Evolutionary conservation across 2,888 invertebrate genomes (phyloP), one percentile per base, ranked within the genome.

Genomic region (Caenorhabditis imperialis): DNA sequence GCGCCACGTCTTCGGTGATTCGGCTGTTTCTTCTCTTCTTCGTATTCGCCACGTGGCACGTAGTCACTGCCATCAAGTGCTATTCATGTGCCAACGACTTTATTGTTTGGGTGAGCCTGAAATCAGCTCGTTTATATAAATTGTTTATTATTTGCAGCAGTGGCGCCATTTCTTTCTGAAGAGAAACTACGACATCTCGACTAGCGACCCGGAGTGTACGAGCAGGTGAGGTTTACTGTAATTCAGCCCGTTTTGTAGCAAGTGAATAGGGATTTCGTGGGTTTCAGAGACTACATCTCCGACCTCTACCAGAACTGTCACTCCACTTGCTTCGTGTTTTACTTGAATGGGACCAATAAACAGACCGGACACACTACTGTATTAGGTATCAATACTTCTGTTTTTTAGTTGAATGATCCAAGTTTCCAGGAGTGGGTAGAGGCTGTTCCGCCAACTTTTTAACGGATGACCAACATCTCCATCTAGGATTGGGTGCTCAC

Each of bases 21-120:
- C n/a, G 7, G 47, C 65, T 47, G 55, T 45, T 45, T 12, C 23
- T 65, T n/a, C 22, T 57, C 23, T 10, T 57, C 23, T 18, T 42
- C 23, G 2, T 23, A 5, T 7, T 57, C 18, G 40, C 58, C 47
- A 47, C 69, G 69, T 60, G 69, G 69, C 54, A 50, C 18, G 37
- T 44, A 1, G 63, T 47, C 23, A 47, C 62, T 20, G 65, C 77
- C 35, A 78, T 85, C 69, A 78, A 79, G 37, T 85, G 85, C 55
- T 85, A 84, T 61, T 81, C 84, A 12, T 85, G 85, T 51, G 85
- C 84, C 44, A 85, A 85, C 74, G 85, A 85, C 55, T 85, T 85
- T 55, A 76, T 85, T 48, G 85, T 85, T 65, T 84, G 84, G 85
- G 84, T 85, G 45, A 70, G 83, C 70, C 54, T n/a, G 23, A 51